phyloP scores from a whole-genome alignment of 2,797 vertebrate genomes.

The Corythornis leucogaster region DNA sequence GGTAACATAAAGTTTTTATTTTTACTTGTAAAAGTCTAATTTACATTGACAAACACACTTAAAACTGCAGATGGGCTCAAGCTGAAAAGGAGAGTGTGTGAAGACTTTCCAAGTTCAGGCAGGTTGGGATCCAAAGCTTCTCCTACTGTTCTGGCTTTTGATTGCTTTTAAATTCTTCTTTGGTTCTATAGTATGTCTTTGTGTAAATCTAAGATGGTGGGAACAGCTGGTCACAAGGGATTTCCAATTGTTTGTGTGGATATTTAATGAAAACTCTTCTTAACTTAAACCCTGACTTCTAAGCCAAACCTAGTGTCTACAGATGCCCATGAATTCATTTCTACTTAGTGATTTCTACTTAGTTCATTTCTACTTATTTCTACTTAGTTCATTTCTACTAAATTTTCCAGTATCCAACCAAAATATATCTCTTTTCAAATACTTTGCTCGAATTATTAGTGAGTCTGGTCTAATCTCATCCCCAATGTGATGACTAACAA shows the following conservation, averaged over 20 bases:
- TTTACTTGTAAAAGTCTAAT: background rate
- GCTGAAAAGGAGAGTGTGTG: background rate
- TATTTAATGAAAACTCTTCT: background rate
- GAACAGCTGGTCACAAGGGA: background rate
- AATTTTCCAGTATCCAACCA: background rate
- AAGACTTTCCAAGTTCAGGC: conserved; percentile 16
- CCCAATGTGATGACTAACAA: background rate
- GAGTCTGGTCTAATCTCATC: background rate
- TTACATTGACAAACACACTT: background rate
- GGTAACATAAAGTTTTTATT: background rate
- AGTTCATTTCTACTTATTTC: too few species aligned
- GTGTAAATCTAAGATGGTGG: background rate
- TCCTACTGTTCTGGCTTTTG: background rate
- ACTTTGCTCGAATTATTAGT: background rate
- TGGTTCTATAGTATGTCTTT: background rate
- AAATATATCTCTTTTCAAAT: background rate
- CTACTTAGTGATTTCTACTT: too few species aligned
- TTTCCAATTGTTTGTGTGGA: background rate
- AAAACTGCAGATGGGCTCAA: background rate
- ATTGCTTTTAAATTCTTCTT: conserved; percentile 16
- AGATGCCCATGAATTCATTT: background rate
- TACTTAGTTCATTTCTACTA: background rate
- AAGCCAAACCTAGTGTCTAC: background rate
- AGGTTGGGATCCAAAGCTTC: conserved; percentile 6
- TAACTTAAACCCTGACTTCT: background rate